Evolutionary conservation across 2,888 invertebrate genomes (phyloP).

Genomic region (Apodemia duryi): DNA sequence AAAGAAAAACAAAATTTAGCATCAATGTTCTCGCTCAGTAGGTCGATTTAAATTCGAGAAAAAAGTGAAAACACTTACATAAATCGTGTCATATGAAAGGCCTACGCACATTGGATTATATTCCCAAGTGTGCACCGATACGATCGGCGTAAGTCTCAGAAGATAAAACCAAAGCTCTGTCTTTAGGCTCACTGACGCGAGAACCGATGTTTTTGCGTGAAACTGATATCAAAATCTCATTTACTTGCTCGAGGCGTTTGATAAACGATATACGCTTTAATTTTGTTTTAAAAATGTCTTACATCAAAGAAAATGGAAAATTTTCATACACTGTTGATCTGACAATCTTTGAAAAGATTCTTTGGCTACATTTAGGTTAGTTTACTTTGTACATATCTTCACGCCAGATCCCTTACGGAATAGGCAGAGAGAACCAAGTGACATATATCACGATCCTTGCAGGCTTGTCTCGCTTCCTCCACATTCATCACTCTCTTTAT

Average conservation of each 20-base stretch:
- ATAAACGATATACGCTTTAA: slow-evolving; percentile 11
- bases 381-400: neutral
- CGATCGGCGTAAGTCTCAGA: neutral
- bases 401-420: too few species aligned
- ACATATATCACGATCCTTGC: too few species aligned
- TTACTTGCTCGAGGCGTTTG: slow-evolving; percentile 6
- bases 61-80: slow-evolving; percentile 7
- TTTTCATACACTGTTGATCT: slow-evolving; percentile 5
- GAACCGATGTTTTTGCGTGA: slow-evolving; percentile 13
- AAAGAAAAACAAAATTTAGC: too few species aligned
- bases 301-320: slow-evolving; percentile 6
- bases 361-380: neutral
- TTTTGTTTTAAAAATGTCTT: slow-evolving; percentile 7
- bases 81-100: slow-evolving; percentile 1
- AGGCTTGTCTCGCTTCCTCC: too few species aligned
- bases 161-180: slow-evolving; percentile 12
- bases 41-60: neutral
- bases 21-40: too few species aligned
- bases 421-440: too few species aligned
- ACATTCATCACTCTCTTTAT: too few species aligned
- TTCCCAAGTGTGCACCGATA: slow-evolving; percentile 9
- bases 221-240: slow-evolving; percentile 15
- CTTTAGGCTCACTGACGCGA: slow-evolving; percentile 12
- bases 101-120: slow-evolving; percentile 3
- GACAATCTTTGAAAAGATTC: neutral